Evolutionary conservation across 1,140 invertebrate species (phyloP).

Genomic region (Euwallacea similis): DNA sequence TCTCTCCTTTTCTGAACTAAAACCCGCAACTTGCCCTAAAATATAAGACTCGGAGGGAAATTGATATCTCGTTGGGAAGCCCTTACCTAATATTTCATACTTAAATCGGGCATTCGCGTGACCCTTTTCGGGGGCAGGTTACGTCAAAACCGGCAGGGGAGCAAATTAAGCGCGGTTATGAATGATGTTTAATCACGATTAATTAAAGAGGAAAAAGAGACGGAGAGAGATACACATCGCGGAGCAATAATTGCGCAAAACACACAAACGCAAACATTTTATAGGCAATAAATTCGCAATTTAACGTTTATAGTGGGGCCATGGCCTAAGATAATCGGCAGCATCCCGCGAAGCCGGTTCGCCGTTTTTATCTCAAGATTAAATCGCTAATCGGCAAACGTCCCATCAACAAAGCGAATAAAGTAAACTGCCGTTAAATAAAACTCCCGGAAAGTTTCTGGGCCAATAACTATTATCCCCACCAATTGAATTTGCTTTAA

Average conservation of each 20-base stretch:
- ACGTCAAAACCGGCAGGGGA: neutral
- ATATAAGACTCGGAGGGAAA: neutral
- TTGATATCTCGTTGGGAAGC: neutral
- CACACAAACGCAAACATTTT: too few species aligned
- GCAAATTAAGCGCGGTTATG: slow-evolving; percentile 3
- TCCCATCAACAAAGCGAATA: slow-evolving; percentile 6
- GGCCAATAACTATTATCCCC: slow-evolving; percentile 17
- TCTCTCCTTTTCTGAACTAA: neutral
- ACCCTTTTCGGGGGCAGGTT: slow-evolving; percentile 1
- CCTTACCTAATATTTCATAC: neutral
- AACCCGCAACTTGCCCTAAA: neutral
- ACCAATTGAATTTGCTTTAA: slow-evolving; percentile 26
- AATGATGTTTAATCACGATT: slow-evolving; percentile 6
- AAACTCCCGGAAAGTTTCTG: slow-evolving; percentile 14
- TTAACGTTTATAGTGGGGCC: neutral
- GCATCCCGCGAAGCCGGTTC: neutral
- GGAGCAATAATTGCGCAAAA: too few species aligned
- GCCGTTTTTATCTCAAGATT: neutral
- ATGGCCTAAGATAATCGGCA: neutral
- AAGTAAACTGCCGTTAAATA: slow-evolving; percentile 20
- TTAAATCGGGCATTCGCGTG: slow-evolving; percentile 6
- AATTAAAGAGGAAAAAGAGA: neutral
- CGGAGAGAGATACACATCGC: too few species aligned
- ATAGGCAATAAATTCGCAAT: neutral
- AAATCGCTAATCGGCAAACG: slow-evolving; percentile 2